Percentiles rank a stretch among this genome's conserved stretches.
phyloP scores from a whole-genome alignment of 2,888 invertebrate species.

The Thecophora atra region DNA sequence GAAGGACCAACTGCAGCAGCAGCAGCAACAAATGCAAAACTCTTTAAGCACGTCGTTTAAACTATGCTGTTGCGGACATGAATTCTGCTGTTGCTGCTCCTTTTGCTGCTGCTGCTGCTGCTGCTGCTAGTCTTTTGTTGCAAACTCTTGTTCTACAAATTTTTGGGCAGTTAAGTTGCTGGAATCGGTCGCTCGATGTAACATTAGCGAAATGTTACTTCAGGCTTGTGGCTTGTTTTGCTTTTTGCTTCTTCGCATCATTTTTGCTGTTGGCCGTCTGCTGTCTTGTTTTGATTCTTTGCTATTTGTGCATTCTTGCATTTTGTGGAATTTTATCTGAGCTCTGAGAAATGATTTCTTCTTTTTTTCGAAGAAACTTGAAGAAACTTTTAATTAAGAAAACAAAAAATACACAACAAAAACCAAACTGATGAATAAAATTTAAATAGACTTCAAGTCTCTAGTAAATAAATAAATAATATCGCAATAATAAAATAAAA shows the following conservation, averaged over 20 bases:
- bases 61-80: conserved; percentile 7
- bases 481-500: not conserved
- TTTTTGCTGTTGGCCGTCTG: not conserved
- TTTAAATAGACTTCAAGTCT: not conserved
- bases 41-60: conserved; percentile 6
- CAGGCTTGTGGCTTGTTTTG: not conserved
- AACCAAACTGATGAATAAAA: not conserved
- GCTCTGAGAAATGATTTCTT: not conserved
- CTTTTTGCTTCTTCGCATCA: not conserved
- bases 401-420: not conserved
- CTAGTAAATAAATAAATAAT: not conserved
- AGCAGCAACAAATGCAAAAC: conserved; percentile 6
- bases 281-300: not conserved
- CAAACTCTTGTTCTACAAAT: conserved; percentile 26
- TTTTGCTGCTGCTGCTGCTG: conserved; percentile 9
- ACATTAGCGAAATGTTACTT: not conserved
- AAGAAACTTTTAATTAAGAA: not conserved
- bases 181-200: conserved; percentile 6
- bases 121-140: conserved; percentile 22
- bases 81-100: not conserved
- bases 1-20: not conserved
- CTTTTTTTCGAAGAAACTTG: not conserved
- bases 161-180: conserved; percentile 9
- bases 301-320: not conserved
- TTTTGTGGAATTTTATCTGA: not conserved